Evolutionary conservation across 1,140 invertebrate genomes (phyloP).

Genomic region (Drosophila truncata): DNA sequence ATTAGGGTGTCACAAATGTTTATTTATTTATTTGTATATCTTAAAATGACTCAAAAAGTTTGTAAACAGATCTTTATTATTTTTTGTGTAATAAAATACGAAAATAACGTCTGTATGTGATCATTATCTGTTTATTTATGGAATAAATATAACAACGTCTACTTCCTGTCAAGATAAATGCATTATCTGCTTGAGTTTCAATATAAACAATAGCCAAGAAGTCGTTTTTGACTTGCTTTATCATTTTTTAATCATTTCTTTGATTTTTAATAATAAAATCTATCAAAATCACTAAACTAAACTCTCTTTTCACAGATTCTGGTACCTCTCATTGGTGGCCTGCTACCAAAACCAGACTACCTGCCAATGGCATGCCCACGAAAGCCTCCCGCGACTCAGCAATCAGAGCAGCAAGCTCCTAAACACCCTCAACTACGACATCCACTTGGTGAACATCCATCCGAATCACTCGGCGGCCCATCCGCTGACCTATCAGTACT

Average conservation of each 20-base stretch:
- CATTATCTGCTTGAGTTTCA: conserved; percentile 2
- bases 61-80: background rate
- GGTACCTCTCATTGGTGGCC: conserved; percentile 97
- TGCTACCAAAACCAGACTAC: conserved; percentile 93
- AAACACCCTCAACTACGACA: conserved; percentile 93
- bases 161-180: conserved; percentile 1
- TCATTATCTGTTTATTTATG: background rate
- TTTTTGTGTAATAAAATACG: background rate
- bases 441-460: conserved; percentile 98
- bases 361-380: conserved; percentile 93
- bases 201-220: background rate
- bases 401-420: conserved; percentile 77
- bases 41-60: background rate
- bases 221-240: background rate
- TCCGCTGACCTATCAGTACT: conserved; percentile 97
- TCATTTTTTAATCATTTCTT: too few species aligned
- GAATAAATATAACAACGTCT: background rate
- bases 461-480: conserved; percentile 94
- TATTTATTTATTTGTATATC: too few species aligned
- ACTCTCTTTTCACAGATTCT: conserved; percentile 89
- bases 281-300: background rate
- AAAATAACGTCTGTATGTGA: background rate
- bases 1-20: background rate
- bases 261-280: too few species aligned
- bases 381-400: conserved; percentile 64